Base-by-base conservation (phyloP, 2,113 vertebrate genomes). In the Pluvialis apricaria region DNA sequence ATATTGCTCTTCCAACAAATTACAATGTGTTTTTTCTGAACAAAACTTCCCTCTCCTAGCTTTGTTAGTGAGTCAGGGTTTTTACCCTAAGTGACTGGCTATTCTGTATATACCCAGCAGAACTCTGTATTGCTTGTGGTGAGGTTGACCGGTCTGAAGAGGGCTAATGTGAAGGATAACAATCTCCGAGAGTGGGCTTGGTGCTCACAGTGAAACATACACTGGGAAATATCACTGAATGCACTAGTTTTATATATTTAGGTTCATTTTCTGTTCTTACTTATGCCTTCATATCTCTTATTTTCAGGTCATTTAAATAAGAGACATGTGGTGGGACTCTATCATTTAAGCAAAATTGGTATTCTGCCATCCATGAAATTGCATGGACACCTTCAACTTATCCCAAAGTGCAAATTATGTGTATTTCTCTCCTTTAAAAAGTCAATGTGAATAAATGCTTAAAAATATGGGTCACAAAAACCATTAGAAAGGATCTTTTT, bases 361-460 rank as follows among this genome's bases (percentile, higher is more conserved):
- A 94, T 97, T 97, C 97, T 97, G 93, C 94, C 97, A 97, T 97
- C 97, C 97, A 97, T 97, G 97, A 97, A 97, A 97, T 97, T 97
- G 96, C 97, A 96, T 92, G 96, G 95, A 94, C 92, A 97, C 95
- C 90, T 97, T 95, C 83, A 95, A 95, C 95, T 97, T 96, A 96
- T 97, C 97, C 95, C 92, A 77, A 95, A 91, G 92, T 94, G 95
- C 95, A 97, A 96, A 97, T 97, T 94, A 97, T 66, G 83, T 97
- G 84, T 90, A 92, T 97, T 97, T 96, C 87, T 95, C 47, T 94
- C 80, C 72, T 71, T 95, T 96, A 80, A 94, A 97, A 97, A 97
- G 75, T 85, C 90, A 93, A 47, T 77, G 75, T 71, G 80, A 96
- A 95, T 86, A 95, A 96, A 91, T 57, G 80, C 94, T 95, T 91